Conservation (phyloP, 2,113 vertebrate species). For the Sinocyclocheilus anshuiensis region DNA sequence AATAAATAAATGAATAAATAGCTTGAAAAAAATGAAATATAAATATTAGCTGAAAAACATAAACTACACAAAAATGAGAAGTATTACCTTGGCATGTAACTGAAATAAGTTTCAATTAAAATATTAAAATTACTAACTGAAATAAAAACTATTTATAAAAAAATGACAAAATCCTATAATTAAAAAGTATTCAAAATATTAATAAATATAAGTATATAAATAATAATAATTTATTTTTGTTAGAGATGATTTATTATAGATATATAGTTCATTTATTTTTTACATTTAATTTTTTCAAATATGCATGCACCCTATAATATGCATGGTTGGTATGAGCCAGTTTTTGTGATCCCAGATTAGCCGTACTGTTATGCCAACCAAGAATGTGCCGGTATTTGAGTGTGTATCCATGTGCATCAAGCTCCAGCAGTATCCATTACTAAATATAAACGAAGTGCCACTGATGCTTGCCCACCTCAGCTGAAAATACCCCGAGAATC, state of each 20-base stretch:
- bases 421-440: slow-evolving; percentile 23
- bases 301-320: background rate
- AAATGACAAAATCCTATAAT: background rate
- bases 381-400: slow-evolving; percentile 28
- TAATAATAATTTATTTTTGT: background rate
- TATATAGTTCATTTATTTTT: background rate
- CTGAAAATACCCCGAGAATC: slow-evolving; percentile 41
- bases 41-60: background rate
- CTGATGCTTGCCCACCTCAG: slow-evolving; percentile 8
- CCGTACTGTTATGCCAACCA: slow-evolving; percentile 41
- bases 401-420: slow-evolving; percentile 4
- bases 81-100: background rate
- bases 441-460: slow-evolving; percentile 52
- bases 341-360: slow-evolving; percentile 56
- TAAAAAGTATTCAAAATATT: background rate
- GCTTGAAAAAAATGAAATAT: background rate
- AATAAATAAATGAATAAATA: background rate
- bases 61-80: background rate
- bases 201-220: background rate
- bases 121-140: background rate
- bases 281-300: background rate
- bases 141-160: background rate
- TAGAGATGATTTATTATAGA: background rate
- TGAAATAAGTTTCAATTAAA: background rate
- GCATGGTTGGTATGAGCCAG: slow-evolving; percentile 20